Evolutionary conservation across 2,888 invertebrate species (phyloP), one percentile per base, ranked within the genome.

Genomic region (Caenorhabditis virilis): DNA sequence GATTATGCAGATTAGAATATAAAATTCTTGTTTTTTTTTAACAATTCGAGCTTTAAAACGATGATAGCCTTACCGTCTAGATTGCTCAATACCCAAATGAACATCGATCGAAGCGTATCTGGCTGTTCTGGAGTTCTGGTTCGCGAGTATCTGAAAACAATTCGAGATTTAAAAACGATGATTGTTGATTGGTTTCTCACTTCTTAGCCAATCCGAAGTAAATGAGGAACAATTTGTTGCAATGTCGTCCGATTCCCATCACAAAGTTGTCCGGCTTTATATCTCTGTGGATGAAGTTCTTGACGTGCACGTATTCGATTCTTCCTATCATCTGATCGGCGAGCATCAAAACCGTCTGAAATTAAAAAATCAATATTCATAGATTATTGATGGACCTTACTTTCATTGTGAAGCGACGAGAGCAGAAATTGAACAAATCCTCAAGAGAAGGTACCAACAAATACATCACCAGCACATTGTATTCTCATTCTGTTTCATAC

Each of bases 201-300:
- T 98, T 98, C 87, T 98, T 99, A 76, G 98, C 98, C 85, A 99
- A 88, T 41, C 98, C 98, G 86, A 95, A 99, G 87, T 99, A 98
- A 85, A 98, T 98, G 86, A 98, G 89, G 88, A 95, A 68, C 65
- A 98, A 88, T 88, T 94, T 94, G 87, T 95, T 95, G 88, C 95
- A 95, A 84, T 95, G 94, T 78, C 94, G 90, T 42, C 95, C 95
- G 85, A 97, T 95, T 80, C 95, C 95, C 95, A 95, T 97, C 57
- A 97, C 88, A 87, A 97, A 95, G 87, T 95, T 95, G 85, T 95
- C 95, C 39, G 95, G 95, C 70, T 84, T 95, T 41, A 73, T 69
- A 48, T 73, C 73, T 18, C 70, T 90, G 88, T 98, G 98, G 85
- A 98, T 98, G 87, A 98, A 98, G 85, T 93, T 94, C 88, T 97